Evolutionary conservation across 1,140 invertebrate species (phyloP).

Genomic region (Nylanderia fulva): DNA sequence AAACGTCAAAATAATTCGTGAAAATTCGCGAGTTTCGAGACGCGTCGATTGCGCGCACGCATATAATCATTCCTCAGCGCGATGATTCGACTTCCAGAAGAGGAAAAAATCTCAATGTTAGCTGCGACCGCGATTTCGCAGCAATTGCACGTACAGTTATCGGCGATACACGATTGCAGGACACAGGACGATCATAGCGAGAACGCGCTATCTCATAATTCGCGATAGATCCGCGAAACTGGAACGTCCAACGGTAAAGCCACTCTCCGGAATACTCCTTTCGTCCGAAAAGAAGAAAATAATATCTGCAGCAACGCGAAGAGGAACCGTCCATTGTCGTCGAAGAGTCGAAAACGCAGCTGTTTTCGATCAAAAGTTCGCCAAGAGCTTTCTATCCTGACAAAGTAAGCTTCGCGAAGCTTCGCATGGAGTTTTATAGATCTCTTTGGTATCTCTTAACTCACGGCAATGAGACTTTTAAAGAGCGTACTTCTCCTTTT

Average conservation of each 20-base stretch:
- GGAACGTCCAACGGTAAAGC: constrained; percentile 68
- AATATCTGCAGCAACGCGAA: constrained; percentile 11
- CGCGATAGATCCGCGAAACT: constrained; percentile 63
- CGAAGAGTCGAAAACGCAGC: background rate
- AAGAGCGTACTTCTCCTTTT: background rate
- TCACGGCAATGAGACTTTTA: background rate
- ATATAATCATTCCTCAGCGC: constrained; percentile 24
- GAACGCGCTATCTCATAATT: constrained; percentile 52
- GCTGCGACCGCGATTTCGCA: constrained; percentile 28
- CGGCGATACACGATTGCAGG: constrained; percentile 35
- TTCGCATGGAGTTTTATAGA: background rate
- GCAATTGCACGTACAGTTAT: constrained; percentile 67
- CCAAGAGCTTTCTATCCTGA: constrained; percentile 12
- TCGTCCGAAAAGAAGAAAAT: constrained; percentile 32
- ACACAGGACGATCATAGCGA: constrained; percentile 3
- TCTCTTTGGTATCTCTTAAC: background rate
- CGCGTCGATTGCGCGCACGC: constrained; percentile 9
- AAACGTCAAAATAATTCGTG: constrained; percentile 35
- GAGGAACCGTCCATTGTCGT: constrained; percentile 33
- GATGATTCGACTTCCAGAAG: background rate
- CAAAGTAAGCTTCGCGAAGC: background rate
- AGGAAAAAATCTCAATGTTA: constrained; percentile 28
- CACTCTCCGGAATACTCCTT: constrained; percentile 21
- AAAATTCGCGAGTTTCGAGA: constrained; percentile 1
- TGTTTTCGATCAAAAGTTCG: constrained; percentile 48